Base-by-base conservation (phyloP, 2,888 invertebrate species). In the Trissoscelio sp. region DNA sequence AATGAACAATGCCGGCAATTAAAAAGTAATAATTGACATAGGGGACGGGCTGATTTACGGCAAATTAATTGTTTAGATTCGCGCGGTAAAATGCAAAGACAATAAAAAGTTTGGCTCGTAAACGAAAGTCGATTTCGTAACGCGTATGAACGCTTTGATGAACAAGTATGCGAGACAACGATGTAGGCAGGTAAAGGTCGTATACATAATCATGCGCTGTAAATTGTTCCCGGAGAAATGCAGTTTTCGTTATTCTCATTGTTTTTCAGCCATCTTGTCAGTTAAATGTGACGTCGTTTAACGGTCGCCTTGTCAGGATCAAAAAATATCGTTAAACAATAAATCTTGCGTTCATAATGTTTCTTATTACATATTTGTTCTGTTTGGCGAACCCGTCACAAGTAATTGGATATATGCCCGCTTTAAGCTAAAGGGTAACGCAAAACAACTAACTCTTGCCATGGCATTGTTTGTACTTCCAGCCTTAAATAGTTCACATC, bases 171-270 rank as follows among this genome's bases (percentile, higher is more conserved):
- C 53, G 42, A 57, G 34, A 6, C 64, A 64, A 62, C 20, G 34
- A 66, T 55, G 70, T 72, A 79, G 64, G 78, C 78, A 79, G 62
- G 60, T 64, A 69, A 79, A 79, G 79, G 79, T 79, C 79, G 66
- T 69, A 67, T 67, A 79, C 62, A 73, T 79, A 79, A 79, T 73
- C 73, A 24, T 7, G 55, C 46, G 79, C 62, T 73, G 79, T 79
- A 73, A 79, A 79, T 73, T 73, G 79, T 79, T 60, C 39, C 0
- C 67, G 34, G 34, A 51, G 73, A 73, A 79, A 73, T 37, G 60
- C 53, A 55, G 48, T 62, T 79, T 73, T 74, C 46, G 67, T 62
- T 67, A 62, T 79, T 73, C 64, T 62, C 70, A 74, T 80, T 80
- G 79, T 79, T 79, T 73, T 74, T 67, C 73, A 37, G 69, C 18